Conservation (phyloP, 2,113 vertebrate genomes). For the Felis catus region DNA sequence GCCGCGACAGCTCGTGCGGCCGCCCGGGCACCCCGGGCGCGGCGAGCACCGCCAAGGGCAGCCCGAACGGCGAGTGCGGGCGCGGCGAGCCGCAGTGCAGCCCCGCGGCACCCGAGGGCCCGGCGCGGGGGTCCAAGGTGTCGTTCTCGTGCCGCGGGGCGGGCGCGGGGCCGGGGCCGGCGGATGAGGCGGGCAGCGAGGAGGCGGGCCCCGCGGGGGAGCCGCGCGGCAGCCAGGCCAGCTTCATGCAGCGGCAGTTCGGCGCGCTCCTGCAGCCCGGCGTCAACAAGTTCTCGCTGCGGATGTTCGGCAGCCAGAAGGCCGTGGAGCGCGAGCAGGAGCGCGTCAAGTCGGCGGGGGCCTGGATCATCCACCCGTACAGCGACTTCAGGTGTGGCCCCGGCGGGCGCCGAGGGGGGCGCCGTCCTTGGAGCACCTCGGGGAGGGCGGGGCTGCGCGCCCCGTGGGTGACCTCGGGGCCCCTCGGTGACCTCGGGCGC, state of each 20-base stretch:
- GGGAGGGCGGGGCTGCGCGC: conserved; percentile 31
- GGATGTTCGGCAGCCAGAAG: conserved; percentile 99
- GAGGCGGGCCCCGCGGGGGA: conserved; percentile 89
- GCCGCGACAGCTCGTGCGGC: conserved; percentile 78
- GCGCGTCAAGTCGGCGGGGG: conserved; percentile 96
- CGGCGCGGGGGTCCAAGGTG: conserved; percentile 85
- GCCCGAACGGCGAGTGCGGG: conserved; percentile 85
- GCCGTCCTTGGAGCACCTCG: conserved; percentile 46
- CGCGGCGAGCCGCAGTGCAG: conserved; percentile 81
- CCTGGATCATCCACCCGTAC: conserved; percentile 98
- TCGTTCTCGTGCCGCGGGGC: conserved; percentile 81
- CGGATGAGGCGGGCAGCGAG: conserved; percentile 87
- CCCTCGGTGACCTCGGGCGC: conserved; percentile 51
- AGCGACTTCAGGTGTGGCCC: conserved; percentile 93
- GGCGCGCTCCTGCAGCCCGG: conserved; percentile 97
- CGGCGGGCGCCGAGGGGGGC: not conserved
- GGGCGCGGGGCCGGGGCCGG: conserved; percentile 88
- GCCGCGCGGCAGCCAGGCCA: conserved; percentile 88
- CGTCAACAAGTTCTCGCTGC: conserved; percentile 99
- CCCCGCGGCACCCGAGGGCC: conserved; percentile 86
- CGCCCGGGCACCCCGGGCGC: conserved; percentile 79
- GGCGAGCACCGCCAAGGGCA: conserved; percentile 84
- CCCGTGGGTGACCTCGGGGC: conserved; percentile 55
- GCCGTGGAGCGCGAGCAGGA: conserved; percentile 97
- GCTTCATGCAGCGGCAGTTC: conserved; percentile 97